Evolutionary conservation across 2,888 invertebrate genomes (phyloP), one percentile per base, ranked within the genome.

Genomic region (Ferdinandea cuprea): DNA sequence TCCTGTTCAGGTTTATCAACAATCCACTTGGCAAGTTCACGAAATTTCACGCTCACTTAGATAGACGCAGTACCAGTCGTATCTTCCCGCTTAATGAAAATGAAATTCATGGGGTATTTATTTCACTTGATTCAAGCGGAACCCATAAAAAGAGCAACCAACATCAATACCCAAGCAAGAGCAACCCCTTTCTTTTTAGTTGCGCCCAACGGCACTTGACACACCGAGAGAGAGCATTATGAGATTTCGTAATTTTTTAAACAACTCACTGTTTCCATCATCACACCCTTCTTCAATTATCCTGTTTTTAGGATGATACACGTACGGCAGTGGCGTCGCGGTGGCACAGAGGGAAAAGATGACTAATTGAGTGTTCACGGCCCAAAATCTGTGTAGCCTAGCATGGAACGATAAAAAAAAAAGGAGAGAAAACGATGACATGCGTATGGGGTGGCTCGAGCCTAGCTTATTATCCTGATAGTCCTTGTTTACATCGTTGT

Each of bases 321-420:
- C n/a, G n/a, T n/a, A n/a, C n/a, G n/a, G n/a, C n/a, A n/a, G n/a
- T n/a, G n/a, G n/a, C n/a, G n/a, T n/a, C n/a, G n/a, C 28, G 17
- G 8, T 3, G 56, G 37, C 13, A 30, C 13, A 50, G 48, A 56
- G 73, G 40, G 66, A 71, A 71, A 56, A 73, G 15, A 83, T 83
- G 83, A 83, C 83, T 83, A 83, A 83, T 83, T 83, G 83, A 83
- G 83, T 83, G 83, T 83, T 83, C 83, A 83, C 78, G 56, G 78
- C 68, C 68, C 63, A 68, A 73, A 83, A 78, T 83, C 71, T 61
- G 54, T 74, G 54, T 59, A 30, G 21, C 46, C 19, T 50, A 42
- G 54, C 40, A 46, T 8, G 11, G 9, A 58, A 48, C 52, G 54
- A 59, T 54, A 66, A 61, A 56, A 63, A 56, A 35, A 54, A 52